Percentiles rank a stretch among this genome's conserved stretches.
phyloP scores from a whole-genome alignment of 2,797 vertebrate species.

The Hephaestus fuliginosus region DNA sequence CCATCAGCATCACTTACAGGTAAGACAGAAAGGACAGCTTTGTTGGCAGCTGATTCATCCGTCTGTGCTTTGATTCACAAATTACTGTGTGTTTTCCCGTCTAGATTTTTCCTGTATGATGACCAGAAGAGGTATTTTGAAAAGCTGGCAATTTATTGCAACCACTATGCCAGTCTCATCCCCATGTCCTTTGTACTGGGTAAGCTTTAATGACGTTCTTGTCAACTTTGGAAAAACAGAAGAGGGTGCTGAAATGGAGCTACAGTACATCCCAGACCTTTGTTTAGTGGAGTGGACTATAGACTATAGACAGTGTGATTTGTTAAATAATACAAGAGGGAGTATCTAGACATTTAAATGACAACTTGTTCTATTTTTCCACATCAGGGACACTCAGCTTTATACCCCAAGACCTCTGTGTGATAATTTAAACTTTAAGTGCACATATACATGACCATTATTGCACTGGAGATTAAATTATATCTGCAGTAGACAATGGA shows the following conservation, averaged over 20 bases:
- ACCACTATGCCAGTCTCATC: conserved; percentile 94
- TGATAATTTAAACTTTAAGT: neutral
- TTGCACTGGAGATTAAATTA: neutral
- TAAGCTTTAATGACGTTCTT: conserved; percentile 64
- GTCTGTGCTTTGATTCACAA: neutral
- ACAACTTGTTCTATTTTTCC: neutral
- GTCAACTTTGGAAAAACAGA: neutral
- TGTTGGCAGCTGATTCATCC: neutral
- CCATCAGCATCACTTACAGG: conserved; percentile 93
- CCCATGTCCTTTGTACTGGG: conserved; percentile 95
- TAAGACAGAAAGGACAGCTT: conserved; percentile 60
- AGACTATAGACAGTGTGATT: neutral
- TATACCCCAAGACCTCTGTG: neutral
- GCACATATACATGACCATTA: no score
- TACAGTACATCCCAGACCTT: neutral
- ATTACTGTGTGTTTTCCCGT: neutral
- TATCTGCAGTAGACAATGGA: neutral
- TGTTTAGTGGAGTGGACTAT: neutral
- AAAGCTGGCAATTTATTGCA: conserved; percentile 95
- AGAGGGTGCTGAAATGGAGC: neutral
- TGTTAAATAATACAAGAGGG: neutral
- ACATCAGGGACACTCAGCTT: neutral
- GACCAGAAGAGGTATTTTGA: conserved; percentile 93
- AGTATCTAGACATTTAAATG: neutral
- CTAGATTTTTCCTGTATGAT: conserved; percentile 87